These are phyloP conservation scores for Synergus japonicus DNA, from an alignment of 2,888 invertebrate species.

Conservation along the genomic window DNA sequence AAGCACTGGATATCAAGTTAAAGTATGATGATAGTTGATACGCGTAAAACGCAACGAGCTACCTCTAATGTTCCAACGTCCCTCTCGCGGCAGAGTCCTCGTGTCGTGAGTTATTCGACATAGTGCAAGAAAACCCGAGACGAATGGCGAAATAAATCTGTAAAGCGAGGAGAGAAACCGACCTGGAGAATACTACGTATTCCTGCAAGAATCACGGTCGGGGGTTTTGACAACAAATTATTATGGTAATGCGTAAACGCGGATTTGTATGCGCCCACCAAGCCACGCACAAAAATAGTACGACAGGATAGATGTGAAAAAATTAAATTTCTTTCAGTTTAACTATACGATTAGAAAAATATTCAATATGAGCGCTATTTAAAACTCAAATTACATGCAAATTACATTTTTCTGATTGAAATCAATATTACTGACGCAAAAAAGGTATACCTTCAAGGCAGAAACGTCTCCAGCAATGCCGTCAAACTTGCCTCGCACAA, in stretches of 20 bases:
- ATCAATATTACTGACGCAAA: background rate
- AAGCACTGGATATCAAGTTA: slow-evolving; percentile 73
- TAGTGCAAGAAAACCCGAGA: slow-evolving; percentile 63
- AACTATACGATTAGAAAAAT: no score
- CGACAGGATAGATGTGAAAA: no score
- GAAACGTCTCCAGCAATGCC: slow-evolving; percentile 8
- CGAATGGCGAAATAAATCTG: slow-evolving; percentile 67
- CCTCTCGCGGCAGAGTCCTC: slow-evolving; percentile 47
- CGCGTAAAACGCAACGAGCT: slow-evolving; percentile 69
- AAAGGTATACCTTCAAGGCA: slow-evolving; percentile 13
- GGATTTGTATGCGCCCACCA: slow-evolving; percentile 1
- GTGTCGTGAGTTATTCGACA: slow-evolving; percentile 56
- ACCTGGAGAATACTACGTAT: slow-evolving; percentile 27
- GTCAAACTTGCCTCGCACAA: slow-evolving; percentile 21
- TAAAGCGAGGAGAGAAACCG: slow-evolving; percentile 50
- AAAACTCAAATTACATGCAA: background rate
- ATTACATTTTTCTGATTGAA: slow-evolving; percentile 23
- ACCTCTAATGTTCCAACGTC: slow-evolving; percentile 66
- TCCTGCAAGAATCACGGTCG: slow-evolving; percentile 35
- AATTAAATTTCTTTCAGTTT: background rate
- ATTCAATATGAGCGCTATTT: no score
- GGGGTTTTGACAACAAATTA: slow-evolving; percentile 36
- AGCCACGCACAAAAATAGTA: background rate
- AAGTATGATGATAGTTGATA: slow-evolving; percentile 74
- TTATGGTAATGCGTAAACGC: background rate